Evolutionary conservation across 2,113 vertebrate species (phyloP).

Genomic region (Odontophorus gujanensis): DNA sequence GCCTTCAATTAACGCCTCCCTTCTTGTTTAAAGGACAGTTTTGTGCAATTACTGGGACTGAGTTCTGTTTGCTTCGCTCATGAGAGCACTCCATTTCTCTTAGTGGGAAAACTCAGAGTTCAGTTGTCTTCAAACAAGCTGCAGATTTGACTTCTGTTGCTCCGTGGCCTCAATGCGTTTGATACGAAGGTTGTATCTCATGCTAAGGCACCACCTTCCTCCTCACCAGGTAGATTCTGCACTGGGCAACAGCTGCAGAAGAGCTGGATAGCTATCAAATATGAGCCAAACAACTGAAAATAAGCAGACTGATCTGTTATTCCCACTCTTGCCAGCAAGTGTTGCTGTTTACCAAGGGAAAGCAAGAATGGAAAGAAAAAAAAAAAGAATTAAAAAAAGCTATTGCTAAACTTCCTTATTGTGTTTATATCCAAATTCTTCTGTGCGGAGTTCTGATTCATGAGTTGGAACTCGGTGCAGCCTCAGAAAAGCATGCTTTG

Average conservation of each 20-base stretch:
- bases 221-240: neutral
- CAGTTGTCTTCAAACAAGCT: neutral
- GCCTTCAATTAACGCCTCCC: conserved; percentile 1
- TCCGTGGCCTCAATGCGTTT: neutral
- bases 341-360: conserved; percentile 78
- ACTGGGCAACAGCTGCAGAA: neutral
- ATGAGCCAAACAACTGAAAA: neutral
- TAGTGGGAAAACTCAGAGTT: neutral
- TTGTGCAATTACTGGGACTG: neutral
- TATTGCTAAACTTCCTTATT: conserved; percentile 2
- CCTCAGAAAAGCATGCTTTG: neutral
- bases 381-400: neutral
- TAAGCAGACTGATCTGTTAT: conserved; percentile 61
- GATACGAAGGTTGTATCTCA: neutral
- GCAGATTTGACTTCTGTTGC: neutral
- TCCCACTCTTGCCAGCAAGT: conserved; percentile 79
- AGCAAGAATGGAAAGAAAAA: neutral
- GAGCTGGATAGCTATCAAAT: neutral
- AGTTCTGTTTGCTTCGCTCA: neutral
- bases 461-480: neutral
- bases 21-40: neutral
- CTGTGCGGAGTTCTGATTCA: conserved; percentile 16
- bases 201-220: neutral
- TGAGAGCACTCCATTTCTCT: neutral
- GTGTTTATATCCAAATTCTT: conserved; percentile 21